Evolutionary conservation across 1,140 invertebrate species (phyloP).

Genomic region (Drosophila truncata): DNA sequence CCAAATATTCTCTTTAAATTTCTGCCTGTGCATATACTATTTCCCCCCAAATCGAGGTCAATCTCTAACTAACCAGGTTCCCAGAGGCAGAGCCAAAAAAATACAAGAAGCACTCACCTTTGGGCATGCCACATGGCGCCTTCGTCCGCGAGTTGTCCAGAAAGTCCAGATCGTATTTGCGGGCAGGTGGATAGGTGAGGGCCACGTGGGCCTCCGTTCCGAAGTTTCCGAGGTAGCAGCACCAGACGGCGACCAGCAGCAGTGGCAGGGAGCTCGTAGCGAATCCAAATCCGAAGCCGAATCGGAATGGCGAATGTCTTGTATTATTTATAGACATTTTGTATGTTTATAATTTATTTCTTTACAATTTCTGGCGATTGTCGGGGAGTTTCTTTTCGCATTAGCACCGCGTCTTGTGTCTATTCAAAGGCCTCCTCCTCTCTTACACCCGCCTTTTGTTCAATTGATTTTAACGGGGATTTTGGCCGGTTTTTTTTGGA

Average conservation of each 20-base stretch:
- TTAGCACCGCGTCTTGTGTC: conserved; percentile 45
- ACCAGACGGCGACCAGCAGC: conserved; percentile 45
- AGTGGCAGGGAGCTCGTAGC: conserved; percentile 29
- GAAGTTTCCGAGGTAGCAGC: conserved; percentile 47
- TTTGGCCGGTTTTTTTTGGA: conserved; percentile 20
- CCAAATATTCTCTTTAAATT: neutral
- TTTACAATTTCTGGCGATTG: conserved; percentile 55
- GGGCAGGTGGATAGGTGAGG: conserved; percentile 93
- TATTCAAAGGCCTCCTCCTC: conserved; percentile 28
- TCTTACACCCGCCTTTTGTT: conserved; percentile 30
- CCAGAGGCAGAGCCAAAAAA: conserved; percentile 28
- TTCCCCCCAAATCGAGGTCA: conserved; percentile 15
- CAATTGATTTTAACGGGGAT: conserved; percentile 47
- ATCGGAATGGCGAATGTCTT: conserved; percentile 39
- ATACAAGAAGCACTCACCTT: conserved; percentile 89
- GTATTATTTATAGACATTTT: conserved; percentile 70
- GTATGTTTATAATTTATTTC: conserved; percentile 58
- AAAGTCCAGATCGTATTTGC: conserved; percentile 96
- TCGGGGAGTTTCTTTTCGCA: conserved; percentile 55
- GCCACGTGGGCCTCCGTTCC: conserved; percentile 89
- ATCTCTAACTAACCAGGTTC: conserved; percentile 25
- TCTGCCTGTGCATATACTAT: neutral
- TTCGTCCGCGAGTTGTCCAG: conserved; percentile 96
- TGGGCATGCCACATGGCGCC: conserved; percentile 97
- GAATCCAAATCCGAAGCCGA: conserved; percentile 12